Evolutionary conservation across 2,797 vertebrate species (phyloP).

Genomic region (Carapus acus): DNA sequence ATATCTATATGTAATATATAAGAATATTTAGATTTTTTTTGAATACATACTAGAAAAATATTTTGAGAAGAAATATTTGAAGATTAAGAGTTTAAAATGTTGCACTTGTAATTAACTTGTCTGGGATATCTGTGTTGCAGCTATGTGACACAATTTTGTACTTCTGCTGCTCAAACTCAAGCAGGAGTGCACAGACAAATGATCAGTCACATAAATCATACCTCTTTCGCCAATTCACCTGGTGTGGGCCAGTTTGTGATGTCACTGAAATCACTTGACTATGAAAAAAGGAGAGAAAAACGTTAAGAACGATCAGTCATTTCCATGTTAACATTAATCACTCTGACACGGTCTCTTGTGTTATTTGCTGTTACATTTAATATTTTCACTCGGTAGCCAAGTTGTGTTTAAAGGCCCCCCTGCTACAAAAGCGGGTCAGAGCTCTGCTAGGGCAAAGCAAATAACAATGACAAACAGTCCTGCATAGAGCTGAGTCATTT

Average conservation of each 20-base stretch:
- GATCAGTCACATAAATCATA: slow-evolving; percentile 52
- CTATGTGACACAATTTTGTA: no score
- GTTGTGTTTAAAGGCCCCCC: not conserved
- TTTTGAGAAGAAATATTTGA: no score
- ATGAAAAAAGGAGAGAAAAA: slow-evolving; percentile 17
- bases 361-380: not conserved
- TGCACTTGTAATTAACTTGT: no score
- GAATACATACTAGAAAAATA: no score
- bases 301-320: not conserved
- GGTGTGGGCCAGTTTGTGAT: slow-evolving; percentile 95
- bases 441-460: slow-evolving; percentile 41
- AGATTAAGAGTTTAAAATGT: no score
- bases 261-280: slow-evolving; percentile 89
- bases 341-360: not conserved
- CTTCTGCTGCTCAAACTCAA: not conserved
- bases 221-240: slow-evolving; percentile 88
- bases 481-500: not conserved
- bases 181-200: not conserved
- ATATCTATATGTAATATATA: no score
- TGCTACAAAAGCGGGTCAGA: slow-evolving; percentile 37
- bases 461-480: slow-evolving; percentile 40
- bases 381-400: not conserved
- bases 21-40: no score
- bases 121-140: no score
- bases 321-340: not conserved